These are phyloP conservation scores for Psilanteris sp. DNA, from an alignment of 1,140 invertebrate genomes.

Conservation along the genomic window DNA sequence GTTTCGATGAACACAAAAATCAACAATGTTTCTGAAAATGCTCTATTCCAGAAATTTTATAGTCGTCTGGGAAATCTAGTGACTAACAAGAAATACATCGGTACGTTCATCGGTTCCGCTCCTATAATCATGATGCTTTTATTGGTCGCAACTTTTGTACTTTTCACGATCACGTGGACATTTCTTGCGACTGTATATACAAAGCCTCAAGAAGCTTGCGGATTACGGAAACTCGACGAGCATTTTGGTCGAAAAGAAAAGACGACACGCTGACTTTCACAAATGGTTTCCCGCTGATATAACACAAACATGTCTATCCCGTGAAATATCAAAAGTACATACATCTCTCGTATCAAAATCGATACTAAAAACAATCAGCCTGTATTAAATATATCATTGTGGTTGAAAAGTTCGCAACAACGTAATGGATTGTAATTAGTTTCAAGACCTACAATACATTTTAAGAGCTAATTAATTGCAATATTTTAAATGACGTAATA, in stretches of 20 bases:
- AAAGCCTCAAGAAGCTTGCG: conserved; percentile 27
- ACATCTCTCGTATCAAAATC: conserved; percentile 8
- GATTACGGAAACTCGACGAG: conserved; percentile 41
- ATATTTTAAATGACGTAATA: too few relatives aligned
- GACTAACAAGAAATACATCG: conserved; percentile 58
- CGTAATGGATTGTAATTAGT: conserved; percentile 40
- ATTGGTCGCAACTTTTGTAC: conserved; percentile 33
- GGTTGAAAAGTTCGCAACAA: conserved; percentile 34
- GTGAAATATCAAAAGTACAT: conserved; percentile 40
- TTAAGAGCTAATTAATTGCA: too few relatives aligned
- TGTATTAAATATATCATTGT: conserved; percentile 36
- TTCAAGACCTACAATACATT: too few relatives aligned
- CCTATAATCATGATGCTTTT: conserved; percentile 15
- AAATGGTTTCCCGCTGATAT: conserved; percentile 39
- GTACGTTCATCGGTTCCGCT: conserved; percentile 27
- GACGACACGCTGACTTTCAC: conserved; percentile 36
- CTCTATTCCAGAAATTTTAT: conserved; percentile 12
- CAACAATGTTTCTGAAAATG: conserved; percentile 28
- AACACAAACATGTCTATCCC: conserved; percentile 22
- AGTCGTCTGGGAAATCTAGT: conserved; percentile 61
- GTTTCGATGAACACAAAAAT: conserved; percentile 17
- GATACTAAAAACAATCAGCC: conserved; percentile 59
- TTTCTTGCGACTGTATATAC: conserved; percentile 39
- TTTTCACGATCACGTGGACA: conserved; percentile 8
- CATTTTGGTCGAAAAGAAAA: conserved; percentile 34